phyloP scores from a whole-genome alignment of 2,113 vertebrate species.

The Poeciliopsis occidentalis region DNA sequence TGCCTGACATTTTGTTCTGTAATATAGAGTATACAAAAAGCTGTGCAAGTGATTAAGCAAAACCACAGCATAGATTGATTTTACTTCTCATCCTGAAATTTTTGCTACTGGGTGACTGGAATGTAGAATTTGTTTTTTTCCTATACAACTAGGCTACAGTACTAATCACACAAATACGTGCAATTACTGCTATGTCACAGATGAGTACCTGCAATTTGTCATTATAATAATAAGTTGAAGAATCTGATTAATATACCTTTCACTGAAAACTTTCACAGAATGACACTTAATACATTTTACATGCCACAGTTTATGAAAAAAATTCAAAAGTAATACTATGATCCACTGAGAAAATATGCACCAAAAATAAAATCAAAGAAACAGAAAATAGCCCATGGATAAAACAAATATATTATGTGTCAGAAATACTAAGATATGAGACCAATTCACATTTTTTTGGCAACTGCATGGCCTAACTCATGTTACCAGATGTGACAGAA shows the following conservation, averaged over 20 bases:
- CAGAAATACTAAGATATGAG: conserved; percentile 27
- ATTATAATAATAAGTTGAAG: not conserved
- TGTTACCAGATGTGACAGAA: conserved; percentile 65
- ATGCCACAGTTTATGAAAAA: not conserved
- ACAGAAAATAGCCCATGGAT: conserved; percentile 27
- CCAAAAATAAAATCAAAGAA: conserved; percentile 21
- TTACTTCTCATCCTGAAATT: not conserved
- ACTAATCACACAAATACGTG: not conserved
- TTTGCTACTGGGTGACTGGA: not conserved
- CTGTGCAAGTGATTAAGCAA: not conserved
- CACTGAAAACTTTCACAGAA: not conserved
- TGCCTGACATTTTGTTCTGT: not conserved
- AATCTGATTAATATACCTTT: not conserved
- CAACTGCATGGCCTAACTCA: conserved; percentile 37
- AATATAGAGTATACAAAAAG: not conserved
- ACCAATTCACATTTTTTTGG: conserved; percentile 39
- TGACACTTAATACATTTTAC: not conserved
- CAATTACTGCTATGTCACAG: not conserved
- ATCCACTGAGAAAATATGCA: conserved; percentile 3
- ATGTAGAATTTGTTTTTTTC: not conserved
- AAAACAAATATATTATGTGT: conserved; percentile 25
- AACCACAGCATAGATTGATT: not conserved
- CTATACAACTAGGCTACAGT: not conserved
- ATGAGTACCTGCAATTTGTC: not conserved
- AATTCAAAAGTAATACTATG: not conserved